A percentile compares a stretch with the other conserved stretches of the same genome.
phyloP scores from a whole-genome alignment of 2,113 vertebrate genomes.

The Halichoeres trimaculatus region DNA sequence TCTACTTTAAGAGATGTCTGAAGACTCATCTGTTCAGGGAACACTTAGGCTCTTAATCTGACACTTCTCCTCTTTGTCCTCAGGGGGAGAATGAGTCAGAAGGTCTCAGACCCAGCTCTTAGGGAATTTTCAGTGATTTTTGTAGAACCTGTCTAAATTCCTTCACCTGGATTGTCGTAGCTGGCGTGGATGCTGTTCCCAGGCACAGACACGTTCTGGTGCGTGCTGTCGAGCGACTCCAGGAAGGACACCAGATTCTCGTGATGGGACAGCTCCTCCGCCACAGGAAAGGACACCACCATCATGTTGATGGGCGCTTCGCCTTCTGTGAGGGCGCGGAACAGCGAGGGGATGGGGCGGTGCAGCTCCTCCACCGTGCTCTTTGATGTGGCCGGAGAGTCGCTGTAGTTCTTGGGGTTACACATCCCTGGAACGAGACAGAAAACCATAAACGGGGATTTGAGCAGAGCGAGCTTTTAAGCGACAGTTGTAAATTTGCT shows the following conservation, averaged over 20 bases:
- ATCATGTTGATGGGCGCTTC: slow-evolving; percentile 95
- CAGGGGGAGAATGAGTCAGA: too few relatives aligned
- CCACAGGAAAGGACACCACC: slow-evolving; percentile 96
- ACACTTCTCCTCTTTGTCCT: too few relatives aligned
- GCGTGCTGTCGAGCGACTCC: slow-evolving; percentile 91
- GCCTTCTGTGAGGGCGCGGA: slow-evolving; percentile 95
- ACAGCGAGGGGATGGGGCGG: slow-evolving; percentile 96
- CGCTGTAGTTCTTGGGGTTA: slow-evolving; percentile 96
- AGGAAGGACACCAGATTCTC: slow-evolving; percentile 96
- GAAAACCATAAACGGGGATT: neutral
- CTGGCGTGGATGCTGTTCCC: slow-evolving; percentile 92
- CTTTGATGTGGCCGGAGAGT: slow-evolving; percentile 97
- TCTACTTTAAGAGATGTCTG: too few relatives aligned
- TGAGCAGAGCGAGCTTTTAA: too few relatives aligned
- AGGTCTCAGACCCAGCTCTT: too few relatives aligned
- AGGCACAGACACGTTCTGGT: slow-evolving; percentile 92
- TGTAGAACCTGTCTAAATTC: too few relatives aligned
- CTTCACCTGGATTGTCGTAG: slow-evolving; percentile 91
- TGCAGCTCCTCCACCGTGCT: slow-evolving; percentile 98
- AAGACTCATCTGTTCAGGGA: too few relatives aligned
- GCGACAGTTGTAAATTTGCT: neutral
- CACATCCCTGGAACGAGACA: slow-evolving; percentile 90
- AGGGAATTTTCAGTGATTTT: too few relatives aligned
- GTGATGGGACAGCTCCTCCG: slow-evolving; percentile 94
- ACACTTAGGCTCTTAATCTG: too few relatives aligned